A percentile compares a stretch with the other conserved stretches of the same genome.
Evolutionary conservation across 1,140 invertebrate species (phyloP).

Genomic region (Dendrolimus kikuchii): DNA sequence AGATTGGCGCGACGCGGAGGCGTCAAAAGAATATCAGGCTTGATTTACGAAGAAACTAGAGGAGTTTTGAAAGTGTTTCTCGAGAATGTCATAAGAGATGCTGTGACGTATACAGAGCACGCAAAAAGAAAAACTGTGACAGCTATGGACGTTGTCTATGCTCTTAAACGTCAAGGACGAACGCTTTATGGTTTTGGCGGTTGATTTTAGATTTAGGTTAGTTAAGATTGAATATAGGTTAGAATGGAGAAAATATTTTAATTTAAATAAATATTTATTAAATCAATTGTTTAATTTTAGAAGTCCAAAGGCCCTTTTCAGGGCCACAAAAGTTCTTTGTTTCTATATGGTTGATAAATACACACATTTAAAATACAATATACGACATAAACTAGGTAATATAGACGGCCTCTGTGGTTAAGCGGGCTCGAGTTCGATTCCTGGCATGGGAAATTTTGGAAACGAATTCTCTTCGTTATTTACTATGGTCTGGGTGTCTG

Average conservation of each 20-base stretch:
- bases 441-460: too few relatives aligned
- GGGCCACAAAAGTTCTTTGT: constrained; percentile 21
- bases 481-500: too few relatives aligned
- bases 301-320: constrained; percentile 44
- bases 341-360: too few relatives aligned
- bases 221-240: too few relatives aligned
- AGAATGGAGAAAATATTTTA: not conserved
- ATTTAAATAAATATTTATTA: constrained; percentile 3
- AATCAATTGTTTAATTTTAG: constrained; percentile 2
- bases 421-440: too few relatives aligned
- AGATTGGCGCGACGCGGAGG: constrained; percentile 74
- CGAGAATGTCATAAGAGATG: constrained; percentile 87
- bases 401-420: too few relatives aligned
- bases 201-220: constrained; percentile 42
- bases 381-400: too few relatives aligned
- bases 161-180: constrained; percentile 86
- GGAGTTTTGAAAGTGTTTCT: constrained; percentile 83
- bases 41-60: constrained; percentile 48
- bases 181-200: constrained; percentile 79
- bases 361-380: too few relatives aligned
- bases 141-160: constrained; percentile 91
- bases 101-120: constrained; percentile 79
- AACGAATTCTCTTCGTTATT: too few relatives aligned
- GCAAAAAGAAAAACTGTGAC: constrained; percentile 82
- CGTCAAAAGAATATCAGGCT: constrained; percentile 76